Base-by-base conservation (phyloP, 2,888 invertebrate genomes). In the Mesoligia furuncula region DNA sequence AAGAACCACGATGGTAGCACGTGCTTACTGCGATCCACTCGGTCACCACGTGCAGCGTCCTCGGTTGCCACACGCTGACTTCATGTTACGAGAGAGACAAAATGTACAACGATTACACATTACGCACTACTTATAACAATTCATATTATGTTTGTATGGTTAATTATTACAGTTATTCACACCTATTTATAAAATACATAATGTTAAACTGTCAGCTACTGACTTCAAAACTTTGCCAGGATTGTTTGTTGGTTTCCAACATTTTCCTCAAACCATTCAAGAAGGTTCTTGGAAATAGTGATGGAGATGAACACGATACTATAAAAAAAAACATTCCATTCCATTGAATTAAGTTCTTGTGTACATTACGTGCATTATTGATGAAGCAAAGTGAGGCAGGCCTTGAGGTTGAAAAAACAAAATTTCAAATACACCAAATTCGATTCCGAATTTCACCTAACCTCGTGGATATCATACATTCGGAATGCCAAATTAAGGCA, bases 1-100 rank as follows among this genome's bases (percentile, higher is more conserved):
- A 88, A 87, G 72, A 86, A 91, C 88, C 94, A 95, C 93, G 93
- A 90, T 85, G 82, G 77, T 77, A 86, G 88, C 92, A 93, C 94
- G 93, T 94, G 94, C 87, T 80, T 72, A 78, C 75, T 77, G 62
- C 75, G 85, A 82, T 81, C 84, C 93, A 93, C 90, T 92, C 92
- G 87, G 89, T 78, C 87, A 90, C 87, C 92, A 91, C 93, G 94
- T 94, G 91, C 84, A 87, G 69, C 73, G 81, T 62, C 75, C 61
- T 81, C 77, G 70, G 48, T 62, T 62, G 79, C 79, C 84, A 85
- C 82, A 69, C 77, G 76, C 70, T 61, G 70, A 80, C 79, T 83
- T 85, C 85, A 86, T 85, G 86, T 76, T 72, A 74, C 69, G 86
- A 80, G 80, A 80, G 62, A 71, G 73, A 84, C 84, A 75, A 82